These are phyloP conservation scores for Octopus bimaculoides DNA, from an alignment of 1,140 invertebrate species.

Conservation along the genomic window DNA sequence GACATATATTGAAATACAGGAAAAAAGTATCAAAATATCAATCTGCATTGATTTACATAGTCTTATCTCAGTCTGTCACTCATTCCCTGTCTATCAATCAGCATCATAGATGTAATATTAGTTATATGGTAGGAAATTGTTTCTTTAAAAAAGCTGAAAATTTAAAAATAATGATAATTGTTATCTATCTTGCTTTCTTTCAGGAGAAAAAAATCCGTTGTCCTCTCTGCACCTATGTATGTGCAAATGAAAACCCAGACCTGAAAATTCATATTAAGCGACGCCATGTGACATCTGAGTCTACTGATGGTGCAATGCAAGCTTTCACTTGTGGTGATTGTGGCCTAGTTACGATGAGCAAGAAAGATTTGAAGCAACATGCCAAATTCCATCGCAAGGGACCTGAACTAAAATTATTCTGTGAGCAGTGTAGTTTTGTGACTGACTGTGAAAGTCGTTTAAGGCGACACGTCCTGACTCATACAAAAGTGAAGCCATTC, in stretches of 20 bases:
- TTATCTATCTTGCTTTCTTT: conserved; percentile 17
- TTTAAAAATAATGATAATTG: background rate
- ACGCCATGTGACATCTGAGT: conserved; percentile 36
- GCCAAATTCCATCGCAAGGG: conserved; percentile 54
- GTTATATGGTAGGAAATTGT: too few relatives aligned
- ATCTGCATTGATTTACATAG: too few relatives aligned
- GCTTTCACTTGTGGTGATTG: conserved; percentile 46
- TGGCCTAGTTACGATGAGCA: conserved; percentile 39
- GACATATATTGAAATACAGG: too few relatives aligned
- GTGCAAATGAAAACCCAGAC: conserved; percentile 53
- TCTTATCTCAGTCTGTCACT: too few relatives aligned
- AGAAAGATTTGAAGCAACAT: conserved; percentile 51
- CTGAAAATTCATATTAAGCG: conserved; percentile 51
- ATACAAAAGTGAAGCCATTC: conserved; percentile 51
- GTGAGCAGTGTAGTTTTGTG: conserved; percentile 54
- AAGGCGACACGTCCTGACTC: conserved; percentile 47
- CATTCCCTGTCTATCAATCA: too few relatives aligned
- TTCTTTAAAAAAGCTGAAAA: too few relatives aligned
- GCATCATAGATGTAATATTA: too few relatives aligned
- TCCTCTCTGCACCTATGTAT: conserved; percentile 50
- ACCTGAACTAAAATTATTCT: conserved; percentile 54
- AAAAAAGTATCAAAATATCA: too few relatives aligned
- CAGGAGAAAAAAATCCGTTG: conserved; percentile 52
- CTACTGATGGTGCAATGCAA: conserved; percentile 22
- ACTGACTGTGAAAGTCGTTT: conserved; percentile 54